Percentiles rank a stretch among this genome's conserved stretches.
phyloP scores from a whole-genome alignment of 2,888 invertebrate species.

The Neria commutata region DNA sequence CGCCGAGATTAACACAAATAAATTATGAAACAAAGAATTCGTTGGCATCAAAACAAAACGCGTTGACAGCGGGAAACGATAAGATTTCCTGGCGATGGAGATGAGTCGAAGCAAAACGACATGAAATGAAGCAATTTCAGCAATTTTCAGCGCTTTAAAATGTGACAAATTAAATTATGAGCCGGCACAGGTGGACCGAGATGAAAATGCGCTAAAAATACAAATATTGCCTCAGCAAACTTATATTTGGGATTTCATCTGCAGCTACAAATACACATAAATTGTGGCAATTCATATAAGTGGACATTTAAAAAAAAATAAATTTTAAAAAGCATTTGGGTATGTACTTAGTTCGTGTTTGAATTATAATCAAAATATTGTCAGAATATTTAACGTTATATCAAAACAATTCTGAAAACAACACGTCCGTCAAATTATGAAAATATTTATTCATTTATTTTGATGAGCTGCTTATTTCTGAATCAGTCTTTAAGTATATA shows the following conservation, averaged over 20 bases:
- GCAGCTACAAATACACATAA: neutral
- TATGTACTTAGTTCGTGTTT: too few species aligned
- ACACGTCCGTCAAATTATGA: too few species aligned
- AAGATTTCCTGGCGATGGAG: conserved; percentile 23
- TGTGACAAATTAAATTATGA: conserved; percentile 1
- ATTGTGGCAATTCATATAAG: too few species aligned
- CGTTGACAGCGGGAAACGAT: neutral
- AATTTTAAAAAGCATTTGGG: too few species aligned
- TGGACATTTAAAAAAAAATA: too few species aligned
- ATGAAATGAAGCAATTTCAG: conserved; percentile 53
- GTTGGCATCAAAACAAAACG: conserved; percentile 15
- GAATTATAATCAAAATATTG: too few species aligned
- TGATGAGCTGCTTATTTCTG: too few species aligned
- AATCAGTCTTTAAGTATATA: too few species aligned
- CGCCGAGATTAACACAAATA: conserved; percentile 44
- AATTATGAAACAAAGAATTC: conserved; percentile 20
- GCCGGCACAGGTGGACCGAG: neutral
- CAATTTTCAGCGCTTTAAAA: conserved; percentile 7
- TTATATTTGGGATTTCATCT: too few species aligned
- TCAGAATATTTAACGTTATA: too few species aligned
- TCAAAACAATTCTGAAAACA: too few species aligned
- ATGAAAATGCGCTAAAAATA: neutral
- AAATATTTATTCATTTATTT: too few species aligned
- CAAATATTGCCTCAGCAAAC: neutral
- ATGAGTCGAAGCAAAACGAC: conserved; percentile 48